A percentile compares a stretch with the other conserved stretches of the same genome.
These are phyloP conservation scores for Nycticorax nycticorax DNA, from an alignment of 2,113 vertebrate genomes.

Conservation along the genomic window DNA sequence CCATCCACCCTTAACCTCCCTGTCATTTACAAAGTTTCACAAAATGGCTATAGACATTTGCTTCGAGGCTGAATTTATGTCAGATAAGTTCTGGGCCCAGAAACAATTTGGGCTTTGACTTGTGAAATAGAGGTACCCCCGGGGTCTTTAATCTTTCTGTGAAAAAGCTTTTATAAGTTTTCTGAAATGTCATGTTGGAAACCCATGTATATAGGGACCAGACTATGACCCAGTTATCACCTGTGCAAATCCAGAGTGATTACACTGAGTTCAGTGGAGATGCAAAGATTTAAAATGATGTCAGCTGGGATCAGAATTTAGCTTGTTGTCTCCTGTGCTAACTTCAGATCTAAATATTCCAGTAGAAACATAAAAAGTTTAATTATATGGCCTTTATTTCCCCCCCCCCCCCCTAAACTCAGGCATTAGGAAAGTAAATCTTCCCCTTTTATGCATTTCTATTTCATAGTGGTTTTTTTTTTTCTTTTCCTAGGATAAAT, in stretches of 20 bases:
- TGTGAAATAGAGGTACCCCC: neutral
- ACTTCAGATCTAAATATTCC: slow-evolving; percentile 11
- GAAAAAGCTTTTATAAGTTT: slow-evolving; percentile 4
- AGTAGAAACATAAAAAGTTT: neutral
- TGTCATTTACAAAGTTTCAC: neutral
- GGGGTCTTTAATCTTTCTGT: neutral
- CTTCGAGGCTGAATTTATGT: neutral
- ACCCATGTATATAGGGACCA: neutral
- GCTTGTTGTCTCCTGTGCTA: neutral
- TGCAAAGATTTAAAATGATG: neutral
- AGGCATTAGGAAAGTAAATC: slow-evolving; percentile 30
- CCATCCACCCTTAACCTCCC: neutral
- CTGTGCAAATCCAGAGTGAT: slow-evolving; percentile 3
- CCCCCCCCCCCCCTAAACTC: neutral
- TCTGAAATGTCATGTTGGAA: neutral
- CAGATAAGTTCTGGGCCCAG: neutral
- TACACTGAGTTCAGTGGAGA: neutral
- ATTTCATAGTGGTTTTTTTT: neutral
- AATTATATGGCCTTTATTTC: neutral
- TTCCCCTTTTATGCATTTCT: slow-evolving; percentile 17
- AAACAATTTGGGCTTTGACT: neutral
- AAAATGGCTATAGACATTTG: neutral
- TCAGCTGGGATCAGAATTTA: neutral
- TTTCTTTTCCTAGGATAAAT: slow-evolving; percentile 2
- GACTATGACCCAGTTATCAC: neutral